Percentiles rank a stretch among this genome's conserved stretches.
phyloP scores from a whole-genome alignment of 1,140 invertebrate species.

The Mamestra configurata region DNA sequence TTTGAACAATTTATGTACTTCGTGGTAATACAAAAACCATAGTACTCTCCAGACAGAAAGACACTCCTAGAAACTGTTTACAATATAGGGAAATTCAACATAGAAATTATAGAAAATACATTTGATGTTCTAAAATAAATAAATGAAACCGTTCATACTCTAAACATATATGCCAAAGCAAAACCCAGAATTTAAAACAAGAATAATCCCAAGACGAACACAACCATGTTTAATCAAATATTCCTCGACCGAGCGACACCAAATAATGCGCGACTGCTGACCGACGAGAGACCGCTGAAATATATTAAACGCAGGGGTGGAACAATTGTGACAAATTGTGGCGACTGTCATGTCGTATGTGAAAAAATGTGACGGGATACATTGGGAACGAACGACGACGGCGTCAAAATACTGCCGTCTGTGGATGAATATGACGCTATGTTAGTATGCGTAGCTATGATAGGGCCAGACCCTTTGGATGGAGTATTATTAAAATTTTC shows the following conservation, averaged over 20 bases:
- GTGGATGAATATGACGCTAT: neutral
- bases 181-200: neutral
- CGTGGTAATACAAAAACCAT: no score
- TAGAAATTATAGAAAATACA: no score
- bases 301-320: conserved; percentile 43
- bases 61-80: no score
- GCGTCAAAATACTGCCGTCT: conserved; percentile 2
- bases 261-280: conserved; percentile 34
- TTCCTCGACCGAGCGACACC: conserved; percentile 3
- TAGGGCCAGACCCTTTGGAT: neutral
- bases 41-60: no score
- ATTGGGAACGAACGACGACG: neutral
- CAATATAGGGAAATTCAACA: no score
- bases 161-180: no score
- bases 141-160: no score
- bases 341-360: conserved; percentile 20
- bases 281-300: conserved; percentile 30
- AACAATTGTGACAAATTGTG: conserved; percentile 47
- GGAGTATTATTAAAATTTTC: conserved; percentile 5
- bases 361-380: conserved; percentile 37
- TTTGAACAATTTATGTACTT: no score
- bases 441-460: no score
- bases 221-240: conserved; percentile 34
- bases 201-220: conserved; percentile 6
- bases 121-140: no score